Evolutionary conservation across 2,797 vertebrate species (phyloP).

Genomic region (Scleropages formosus): DNA sequence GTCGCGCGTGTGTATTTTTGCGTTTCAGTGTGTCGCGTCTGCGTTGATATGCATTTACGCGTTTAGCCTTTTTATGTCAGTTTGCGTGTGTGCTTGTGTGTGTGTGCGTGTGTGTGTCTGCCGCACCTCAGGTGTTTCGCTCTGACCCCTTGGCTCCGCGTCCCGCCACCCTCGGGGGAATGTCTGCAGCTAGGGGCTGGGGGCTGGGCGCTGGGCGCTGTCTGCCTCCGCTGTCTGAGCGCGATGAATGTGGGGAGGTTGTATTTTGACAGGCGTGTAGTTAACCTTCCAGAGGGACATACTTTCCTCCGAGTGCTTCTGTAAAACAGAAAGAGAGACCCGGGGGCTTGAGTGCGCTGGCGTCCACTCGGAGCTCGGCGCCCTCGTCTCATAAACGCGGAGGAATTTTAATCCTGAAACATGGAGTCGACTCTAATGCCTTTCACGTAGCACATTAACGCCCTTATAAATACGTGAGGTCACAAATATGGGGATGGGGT

Average conservation of each 20-base stretch:
- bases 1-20: neutral
- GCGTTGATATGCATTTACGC: too few species aligned
- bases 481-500: neutral
- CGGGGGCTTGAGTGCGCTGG: neutral
- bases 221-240: constrained; percentile 22
- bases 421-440: neutral
- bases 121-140: constrained; percentile 31
- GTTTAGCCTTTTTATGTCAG: neutral
- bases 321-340: constrained; percentile 5
- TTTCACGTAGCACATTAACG: neutral
- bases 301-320: constrained; percentile 6
- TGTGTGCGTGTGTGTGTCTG: neutral
- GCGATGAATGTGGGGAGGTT: constrained; percentile 24
- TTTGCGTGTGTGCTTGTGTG: neutral
- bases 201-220: constrained; percentile 13
- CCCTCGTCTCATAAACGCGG: neutral
- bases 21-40: too few species aligned
- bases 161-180: constrained; percentile 10
- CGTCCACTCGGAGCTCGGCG: neutral
- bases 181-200: constrained; percentile 13
- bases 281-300: constrained; percentile 23
- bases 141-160: constrained; percentile 23
- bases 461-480: neutral
- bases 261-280: constrained; percentile 35
- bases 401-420: neutral